Conservation (phyloP, 2,888 invertebrate species). For the Branchipolynoe longqiensis region DNA sequence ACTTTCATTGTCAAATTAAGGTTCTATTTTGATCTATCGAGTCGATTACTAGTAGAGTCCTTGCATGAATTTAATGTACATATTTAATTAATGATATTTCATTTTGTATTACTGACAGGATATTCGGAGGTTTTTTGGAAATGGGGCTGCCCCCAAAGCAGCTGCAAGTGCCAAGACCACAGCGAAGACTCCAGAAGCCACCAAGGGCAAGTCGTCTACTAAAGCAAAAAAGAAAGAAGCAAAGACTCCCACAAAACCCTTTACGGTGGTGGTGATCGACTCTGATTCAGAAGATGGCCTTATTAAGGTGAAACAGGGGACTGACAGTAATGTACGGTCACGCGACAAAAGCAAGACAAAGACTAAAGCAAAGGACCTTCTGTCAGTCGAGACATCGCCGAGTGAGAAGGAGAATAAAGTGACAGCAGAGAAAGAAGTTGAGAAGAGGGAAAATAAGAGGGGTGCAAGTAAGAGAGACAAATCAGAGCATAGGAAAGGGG, state of each 20-base stretch:
- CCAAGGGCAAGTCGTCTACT: slow-evolving; percentile 13
- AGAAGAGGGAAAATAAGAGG: slow-evolving; percentile 30
- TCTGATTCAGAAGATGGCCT: slow-evolving; percentile 7
- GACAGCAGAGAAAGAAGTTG: not conserved
- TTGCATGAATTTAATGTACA: not conserved
- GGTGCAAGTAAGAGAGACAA: not conserved
- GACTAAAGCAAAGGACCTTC: not conserved
- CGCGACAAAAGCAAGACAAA: slow-evolving; percentile 32
- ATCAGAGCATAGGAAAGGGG: not conserved
- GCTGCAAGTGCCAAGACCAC: not conserved
- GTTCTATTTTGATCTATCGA: no score
- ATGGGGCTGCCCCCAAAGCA: slow-evolving; percentile 41
- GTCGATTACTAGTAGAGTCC: no score
- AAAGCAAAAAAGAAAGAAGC: slow-evolving; percentile 3
- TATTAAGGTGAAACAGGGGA: slow-evolving; percentile 18
- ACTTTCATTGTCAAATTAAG: no score
- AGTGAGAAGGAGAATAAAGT: slow-evolving; percentile 42
- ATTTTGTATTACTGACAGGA: slow-evolving; percentile 49
- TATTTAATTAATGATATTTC: not conserved
- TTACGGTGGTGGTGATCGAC: not conserved
- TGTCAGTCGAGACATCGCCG: not conserved
- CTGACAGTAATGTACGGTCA: not conserved
- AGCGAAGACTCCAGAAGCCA: not conserved
- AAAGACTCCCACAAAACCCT: not conserved
- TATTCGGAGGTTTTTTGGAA: slow-evolving; percentile 60